Base-by-base conservation (phyloP, 2,113 vertebrate genomes). In the Neofelis nebulosa region DNA sequence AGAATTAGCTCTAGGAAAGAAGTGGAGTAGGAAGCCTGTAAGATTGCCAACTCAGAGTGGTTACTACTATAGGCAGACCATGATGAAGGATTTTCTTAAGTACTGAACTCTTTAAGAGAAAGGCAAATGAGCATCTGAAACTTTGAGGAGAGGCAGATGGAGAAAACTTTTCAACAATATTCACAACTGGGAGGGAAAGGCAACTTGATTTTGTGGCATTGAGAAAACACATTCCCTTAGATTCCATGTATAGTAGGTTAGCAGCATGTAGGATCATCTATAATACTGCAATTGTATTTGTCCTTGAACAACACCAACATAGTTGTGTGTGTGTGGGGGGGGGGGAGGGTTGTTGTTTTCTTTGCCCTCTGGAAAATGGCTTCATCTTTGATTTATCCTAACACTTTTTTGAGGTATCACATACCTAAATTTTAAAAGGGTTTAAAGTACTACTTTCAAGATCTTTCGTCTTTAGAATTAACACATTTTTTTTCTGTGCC, bases 311-410 rank as follows among this genome's bases (percentile, higher is more conserved):
- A 91, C 69, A 57, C 2, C 8, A 88, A 69, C 38, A 27, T 3
- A 1, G 63, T 18, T 25, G 14, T 66, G 16, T 7, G 65, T 55
- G 57, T 21, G 21, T 41, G 41, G 38, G 38, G 38, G 0, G 45
- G 45, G 7, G 19, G 21, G 18, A 21, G 1, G 21, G 57, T 57
- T 61, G 74, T 95, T 69, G 5, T 71, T 87, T 82, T 55, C 13
- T 81, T 95, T 95, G 45, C 4, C 23, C n/a, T 91, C 31, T 96
- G 33, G n/a, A 87, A 97, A 92, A 48, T 65, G 4, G 79, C 27
- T 88, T 80, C 4, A 76, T 38, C 36, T 81, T n/a, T 31, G 55
- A 91, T 36, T 38, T 68, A 48, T 48, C 52, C 92, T 79, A 41
- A 71, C 2, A 68, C 1, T 5, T 52, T 85, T 76, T 66, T 88